These are phyloP conservation scores for Paedocypris sp. DNA, from an alignment of 2,113 vertebrate genomes.

Conservation along the genomic window DNA sequence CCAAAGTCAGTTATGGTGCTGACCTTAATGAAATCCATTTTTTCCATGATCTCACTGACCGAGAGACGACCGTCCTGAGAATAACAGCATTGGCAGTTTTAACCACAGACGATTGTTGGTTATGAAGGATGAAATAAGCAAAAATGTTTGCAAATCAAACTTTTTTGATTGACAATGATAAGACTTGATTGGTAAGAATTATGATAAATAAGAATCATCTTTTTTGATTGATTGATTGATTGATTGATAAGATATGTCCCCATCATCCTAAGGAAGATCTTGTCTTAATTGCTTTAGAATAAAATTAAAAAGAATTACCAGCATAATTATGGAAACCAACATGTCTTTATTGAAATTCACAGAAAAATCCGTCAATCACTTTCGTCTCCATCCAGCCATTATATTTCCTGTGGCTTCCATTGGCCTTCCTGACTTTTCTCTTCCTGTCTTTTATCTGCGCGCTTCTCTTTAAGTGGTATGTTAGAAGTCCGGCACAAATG, in stretches of 20 bases:
- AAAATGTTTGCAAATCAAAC: background rate
- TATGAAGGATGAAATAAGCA: too few relatives aligned
- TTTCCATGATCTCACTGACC: constrained; percentile 52
- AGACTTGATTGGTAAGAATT: too few relatives aligned
- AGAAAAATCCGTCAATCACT: constrained; percentile 19
- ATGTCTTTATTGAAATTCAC: constrained; percentile 39
- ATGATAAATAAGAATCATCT: too few relatives aligned
- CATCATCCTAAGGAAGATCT: too few relatives aligned
- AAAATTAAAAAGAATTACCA: background rate
- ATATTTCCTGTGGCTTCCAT: background rate
- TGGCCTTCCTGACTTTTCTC: background rate
- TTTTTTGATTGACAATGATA: background rate
- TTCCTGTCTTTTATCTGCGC: background rate
- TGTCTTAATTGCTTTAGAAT: too few relatives aligned
- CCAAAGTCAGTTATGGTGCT: constrained; percentile 65
- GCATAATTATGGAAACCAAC: constrained; percentile 25
- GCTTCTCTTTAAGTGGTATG: background rate
- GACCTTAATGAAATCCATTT: constrained; percentile 43
- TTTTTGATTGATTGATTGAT: too few relatives aligned
- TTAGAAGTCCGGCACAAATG: background rate
- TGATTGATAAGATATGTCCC: too few relatives aligned
- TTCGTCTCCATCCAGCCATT: background rate
- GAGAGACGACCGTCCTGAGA: constrained; percentile 56
- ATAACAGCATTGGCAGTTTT: background rate
- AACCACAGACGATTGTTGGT: too few relatives aligned